Evolutionary conservation across 1,140 invertebrate species (phyloP).

Genomic region (Dendrolimus kikuchii): DNA sequence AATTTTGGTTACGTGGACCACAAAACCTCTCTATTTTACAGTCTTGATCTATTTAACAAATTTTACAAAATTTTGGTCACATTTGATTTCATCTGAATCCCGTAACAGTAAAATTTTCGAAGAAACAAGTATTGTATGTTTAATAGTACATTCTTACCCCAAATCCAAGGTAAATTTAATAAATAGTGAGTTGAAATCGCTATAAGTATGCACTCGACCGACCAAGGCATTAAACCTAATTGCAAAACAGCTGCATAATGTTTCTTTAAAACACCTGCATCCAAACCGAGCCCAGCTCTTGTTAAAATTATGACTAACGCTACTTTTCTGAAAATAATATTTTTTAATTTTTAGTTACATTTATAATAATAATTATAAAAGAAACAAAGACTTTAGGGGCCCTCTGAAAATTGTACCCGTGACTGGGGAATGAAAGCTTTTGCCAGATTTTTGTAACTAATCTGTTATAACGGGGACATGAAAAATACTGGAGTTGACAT

Average conservation of each 20-base stretch:
- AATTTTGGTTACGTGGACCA: no score
- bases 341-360: background rate
- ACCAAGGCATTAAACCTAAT: constrained; percentile 90
- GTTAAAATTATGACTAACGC: constrained; percentile 94
- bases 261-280: constrained; percentile 86
- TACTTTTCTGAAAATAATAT: constrained; percentile 77
- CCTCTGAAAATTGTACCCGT: background rate
- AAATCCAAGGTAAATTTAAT: constrained; percentile 88
- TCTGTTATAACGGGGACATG: no score
- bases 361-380: background rate
- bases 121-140: background rate
- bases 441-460: no score
- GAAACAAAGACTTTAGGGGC: background rate
- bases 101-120: no score
- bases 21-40: no score
- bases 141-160: constrained; percentile 71
- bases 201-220: constrained; percentile 82
- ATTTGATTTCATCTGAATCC: no score
- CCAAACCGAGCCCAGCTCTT: constrained; percentile 93
- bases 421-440: no score
- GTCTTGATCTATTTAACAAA: no score
- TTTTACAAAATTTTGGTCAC: no score
- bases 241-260: constrained; percentile 85
- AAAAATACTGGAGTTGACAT: no score
- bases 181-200: constrained; percentile 82